Evolutionary conservation across 1,140 invertebrate genomes (phyloP), one percentile per base, ranked within the genome.

Genomic region (Drosophila asahinai): DNA sequence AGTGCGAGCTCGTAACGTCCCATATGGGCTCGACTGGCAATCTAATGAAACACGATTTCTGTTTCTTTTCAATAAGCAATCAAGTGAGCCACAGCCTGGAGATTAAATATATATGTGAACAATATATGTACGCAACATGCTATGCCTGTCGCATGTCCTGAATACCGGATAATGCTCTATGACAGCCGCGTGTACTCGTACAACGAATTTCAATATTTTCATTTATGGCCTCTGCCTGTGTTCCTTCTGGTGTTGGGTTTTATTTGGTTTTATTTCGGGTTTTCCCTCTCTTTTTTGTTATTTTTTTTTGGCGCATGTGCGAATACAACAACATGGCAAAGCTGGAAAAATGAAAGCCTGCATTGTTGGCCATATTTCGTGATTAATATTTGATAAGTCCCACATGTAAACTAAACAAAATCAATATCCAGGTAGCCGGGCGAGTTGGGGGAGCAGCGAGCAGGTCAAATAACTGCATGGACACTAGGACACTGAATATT

Each of bases 361-460:
- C 72, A 77, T 62, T 76, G 71, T 79, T 65, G 60, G 63, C 66
- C 70, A 84, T 81, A 81, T 87, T 78, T 78, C 45, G 63, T 64
- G 74, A 90, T 89, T 76, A 89, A 89, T 89, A 89, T 89, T 89
- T 89, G 81, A 89, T 90, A 90, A 77, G 58, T 80, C 78, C 81
- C 84, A 81, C 74, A 86, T 89, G 86, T 84, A 80, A 90, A 86
- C 84, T 76, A 86, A 76, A 49, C 71, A 90, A 89, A 89, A 89
- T 89, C 86, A 89, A 89, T 89, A 89, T 49, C 86, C 86, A 81
- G 81, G 81, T 81, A 66, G 43, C 47, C 27, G 40, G 42, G 30
- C 27, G 38, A 36, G 22, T 9, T 62, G 45, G 6, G 22, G 7
- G 43, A 30, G 60, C 9, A 40, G 14, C 11, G 9, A 40, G 14